Evolutionary conservation across 2,797 vertebrate species (phyloP), one percentile per base, ranked within the genome.

Genomic region (Melanotaenia boesemani): DNA sequence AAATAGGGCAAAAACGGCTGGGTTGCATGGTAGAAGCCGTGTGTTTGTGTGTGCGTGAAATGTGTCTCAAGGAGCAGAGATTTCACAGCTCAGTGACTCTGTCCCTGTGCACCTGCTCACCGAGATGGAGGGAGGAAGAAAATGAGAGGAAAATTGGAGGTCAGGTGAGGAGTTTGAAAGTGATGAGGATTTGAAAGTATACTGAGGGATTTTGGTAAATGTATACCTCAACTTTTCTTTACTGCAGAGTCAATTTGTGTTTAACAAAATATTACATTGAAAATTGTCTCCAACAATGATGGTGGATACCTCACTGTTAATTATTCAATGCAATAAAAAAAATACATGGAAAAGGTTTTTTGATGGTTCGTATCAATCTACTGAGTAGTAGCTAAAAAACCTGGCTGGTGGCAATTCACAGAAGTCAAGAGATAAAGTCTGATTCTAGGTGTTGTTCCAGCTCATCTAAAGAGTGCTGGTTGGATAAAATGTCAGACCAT

Each of bases 51-150:
- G 70, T 24, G 5, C 85, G 84, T 84, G 73, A 83, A 85, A 85
- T 36, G 37, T 86, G 85, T 91, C 86, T 92, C 74, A 87, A 88
- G 81, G 79, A 90, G 85, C 63, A 67, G 70, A 80, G 83, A 87
- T 91, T 91, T 92, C 89, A 90, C 88, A 76, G 88, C 77, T 91
- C 90, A 91, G 74, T 86, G 90, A 81, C 63, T 91, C 77, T 87
- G 87, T 91, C 86, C 80, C 84, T 56, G 85, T 92, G 88, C 91
- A 93, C 92, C 92, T 93, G 88, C 90, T 89, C 84, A 67, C 82
- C 30, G 58, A 77, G 67, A 85, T 36, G 30, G 68, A 57, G 73
- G 57, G 79, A 70, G 77, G 61, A 76, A 72, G 70, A 32, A 65
- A 58, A 81, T 60, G 54, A 81, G 74, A 68, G 67, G 46, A 68